Evolutionary conservation across 2,888 invertebrate species (phyloP), one percentile per base, ranked within the genome.

Genomic region (Mimas tiliae): DNA sequence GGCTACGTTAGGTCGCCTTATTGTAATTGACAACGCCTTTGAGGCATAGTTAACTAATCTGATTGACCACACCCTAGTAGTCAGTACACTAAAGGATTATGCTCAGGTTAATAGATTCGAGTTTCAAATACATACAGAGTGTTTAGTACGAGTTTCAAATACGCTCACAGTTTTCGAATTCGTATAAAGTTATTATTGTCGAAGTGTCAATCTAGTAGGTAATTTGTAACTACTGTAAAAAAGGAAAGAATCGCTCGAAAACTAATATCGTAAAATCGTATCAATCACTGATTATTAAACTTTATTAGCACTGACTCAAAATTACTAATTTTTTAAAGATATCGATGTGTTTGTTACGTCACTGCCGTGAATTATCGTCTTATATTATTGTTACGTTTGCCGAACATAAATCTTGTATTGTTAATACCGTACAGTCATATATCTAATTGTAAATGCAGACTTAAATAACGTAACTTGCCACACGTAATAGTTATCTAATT

Each of bases 401-500:
- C 19, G 14, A 14, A 45, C 4, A 45, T 45, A 45, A 45, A 14
- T 14, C 11, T 9, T 9, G 45, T 42, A 42, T 45, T 45, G 45
- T 45, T 38, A 9, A 38, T 9, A 38, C 9, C 38, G 47, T 3
- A 27, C 47, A 7, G n/a, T 14, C 14, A 47, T 27, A 3, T 27
- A 4, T 27, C 12, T 12, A 19, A 27, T 53, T 53, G 53, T 33
- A 53, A 53, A n/a, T 33, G 33, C 33, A 33, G 9, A 53, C 45
- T 14, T 7, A 38, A 34, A 33, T 33, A 53, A 53, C 33, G 33
- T 8, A 53, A 53, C 33, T 38, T 34, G 34, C 34, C 34, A 55
- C 34, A 11, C 55, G 38, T 55, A 53, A 34, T 34, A 38, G 55
- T 55, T 55, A 16, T 38, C 16, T 55, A 55, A 55, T 55, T 38